Base-by-base conservation (phyloP, 1,140 invertebrate species). In the Aphidius gifuensis region DNA sequence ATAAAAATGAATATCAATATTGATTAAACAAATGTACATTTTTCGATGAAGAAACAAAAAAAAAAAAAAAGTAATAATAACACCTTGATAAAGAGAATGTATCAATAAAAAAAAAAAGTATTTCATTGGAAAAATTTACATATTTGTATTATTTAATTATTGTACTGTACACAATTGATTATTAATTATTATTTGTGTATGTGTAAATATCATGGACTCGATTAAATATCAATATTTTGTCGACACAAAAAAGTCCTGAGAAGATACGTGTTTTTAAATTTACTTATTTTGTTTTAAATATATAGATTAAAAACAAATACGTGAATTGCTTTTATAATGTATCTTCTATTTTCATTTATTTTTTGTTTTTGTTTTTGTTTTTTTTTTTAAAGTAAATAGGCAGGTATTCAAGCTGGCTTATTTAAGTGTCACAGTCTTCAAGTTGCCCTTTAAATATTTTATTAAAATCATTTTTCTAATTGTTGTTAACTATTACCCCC, bases 371-470 rank as follows among this genome's bases (percentile, higher is more conserved):
- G 39, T 55, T 49, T 55, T 58, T 62, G 43, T 32, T 61, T 48
- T 47, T 60, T 47, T 60, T 40, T 58, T 55, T 39, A 46, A 68
- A 75, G 71, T 75, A 70, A 23, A 70, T 76, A 79, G 77, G 76
- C 79, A 81, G 78, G 74, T 78, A 78, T 79, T 66, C 71, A 81
- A 79, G 77, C 78, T 81, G 77, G 76, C 79, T 71, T 71, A 71
- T 68, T 72, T 70, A 73, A 73, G 64, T 74, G 70, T 73, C 66
- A 72, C 72, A 75, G 74, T 75, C 72, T 72, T 74, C 68, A 66
- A 73, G 70, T 72, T 67, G 71, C 71, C 69, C 66, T 69, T 70
- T 57, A 59, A 64, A 62, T 64, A 64, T 55, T 54, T 60, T 62
- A 62, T 55, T 54, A 6, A 43, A 55, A 55, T 57, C 46, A 32